Evolutionary conservation across 1,140 invertebrate genomes (phyloP).

Genomic region (Drosophila subobscura): DNA sequence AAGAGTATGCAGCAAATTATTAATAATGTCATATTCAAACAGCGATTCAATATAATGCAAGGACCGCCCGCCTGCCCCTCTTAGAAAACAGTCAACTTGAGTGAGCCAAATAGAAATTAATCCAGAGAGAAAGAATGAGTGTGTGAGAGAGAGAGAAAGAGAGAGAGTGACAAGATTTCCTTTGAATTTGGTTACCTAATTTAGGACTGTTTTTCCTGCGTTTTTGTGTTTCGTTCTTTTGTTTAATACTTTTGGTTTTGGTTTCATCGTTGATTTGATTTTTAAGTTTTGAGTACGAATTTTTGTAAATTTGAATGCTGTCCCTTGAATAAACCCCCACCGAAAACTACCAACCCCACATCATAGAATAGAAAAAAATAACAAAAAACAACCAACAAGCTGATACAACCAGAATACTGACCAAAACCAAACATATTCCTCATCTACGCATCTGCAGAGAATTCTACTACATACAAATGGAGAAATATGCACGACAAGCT

Average conservation of each 20-base stretch:
- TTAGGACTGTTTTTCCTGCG: slow-evolving; percentile 19
- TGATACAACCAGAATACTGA: slow-evolving; percentile 65
- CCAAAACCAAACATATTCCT: slow-evolving; percentile 78
- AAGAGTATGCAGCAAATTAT: slow-evolving; percentile 79
- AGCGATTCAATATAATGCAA: slow-evolving; percentile 76
- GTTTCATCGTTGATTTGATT: slow-evolving; percentile 17
- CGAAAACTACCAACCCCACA: slow-evolving; percentile 26
- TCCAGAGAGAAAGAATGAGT: slow-evolving; percentile 1
- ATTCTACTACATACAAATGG: slow-evolving; percentile 99
- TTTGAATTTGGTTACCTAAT: slow-evolving; percentile 58
- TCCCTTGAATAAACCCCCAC: slow-evolving; percentile 5
- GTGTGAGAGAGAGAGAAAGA: slow-evolving; percentile 9
- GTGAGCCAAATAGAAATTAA: slow-evolving; percentile 24
- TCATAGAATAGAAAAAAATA: slow-evolving; percentile 47
- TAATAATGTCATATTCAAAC: slow-evolving; percentile 82
- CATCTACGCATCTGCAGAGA: slow-evolving; percentile 91
- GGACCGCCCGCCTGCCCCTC: slow-evolving; percentile 20
- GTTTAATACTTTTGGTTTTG: slow-evolving; percentile 29
- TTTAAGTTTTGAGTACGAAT: slow-evolving; percentile 23
- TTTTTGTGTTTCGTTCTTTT: slow-evolving; percentile 17
- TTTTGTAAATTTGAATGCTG: slow-evolving; percentile 81
- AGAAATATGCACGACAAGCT: slow-evolving; percentile 99
- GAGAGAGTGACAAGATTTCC: slow-evolving; percentile 29
- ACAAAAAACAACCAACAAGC: slow-evolving; percentile 39
- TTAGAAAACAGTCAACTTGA: too few relatives aligned